Conservation (phyloP, 2,113 vertebrate genomes). For the Nothocercus julius region DNA sequence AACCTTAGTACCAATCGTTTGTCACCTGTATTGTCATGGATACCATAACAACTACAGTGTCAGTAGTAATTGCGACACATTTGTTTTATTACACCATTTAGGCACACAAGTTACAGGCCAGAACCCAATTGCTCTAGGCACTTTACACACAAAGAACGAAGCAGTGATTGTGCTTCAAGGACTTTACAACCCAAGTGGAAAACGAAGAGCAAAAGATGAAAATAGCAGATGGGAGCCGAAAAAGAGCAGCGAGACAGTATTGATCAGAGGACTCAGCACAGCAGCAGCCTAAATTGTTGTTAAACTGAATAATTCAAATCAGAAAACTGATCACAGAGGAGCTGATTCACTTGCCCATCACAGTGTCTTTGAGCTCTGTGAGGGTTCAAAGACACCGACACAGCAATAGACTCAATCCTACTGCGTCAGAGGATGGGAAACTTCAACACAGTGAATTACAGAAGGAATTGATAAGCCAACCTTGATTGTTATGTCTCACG, state of each 20-base stretch:
- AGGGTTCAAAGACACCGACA: constrained; percentile 3
- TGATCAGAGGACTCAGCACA: constrained; percentile 45
- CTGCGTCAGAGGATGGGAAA: background rate
- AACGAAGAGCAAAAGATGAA: constrained; percentile 33
- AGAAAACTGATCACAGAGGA: constrained; percentile 5
- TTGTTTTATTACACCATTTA: constrained; percentile 8
- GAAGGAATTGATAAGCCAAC: background rate
- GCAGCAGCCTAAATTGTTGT: constrained; percentile 55
- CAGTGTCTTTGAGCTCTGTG: constrained; percentile 19
- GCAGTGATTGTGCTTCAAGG: background rate
- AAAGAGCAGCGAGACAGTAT: constrained; percentile 5
- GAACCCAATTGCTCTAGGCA: background rate
- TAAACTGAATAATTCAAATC: constrained; percentile 63
- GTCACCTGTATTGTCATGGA: background rate
- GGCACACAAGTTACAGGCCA: background rate
- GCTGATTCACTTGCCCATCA: background rate
- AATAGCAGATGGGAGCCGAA: constrained; percentile 30
- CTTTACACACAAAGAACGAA: constrained; percentile 27
- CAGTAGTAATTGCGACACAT: background rate
- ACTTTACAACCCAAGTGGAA: constrained; percentile 24
- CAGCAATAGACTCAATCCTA: constrained; percentile 25
- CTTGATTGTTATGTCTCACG: background rate
- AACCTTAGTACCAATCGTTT: background rate
- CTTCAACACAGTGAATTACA: constrained; percentile 4
- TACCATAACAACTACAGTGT: background rate